Conservation (phyloP, 2,888 invertebrate genomes). For the Synergus laeviventris region DNA sequence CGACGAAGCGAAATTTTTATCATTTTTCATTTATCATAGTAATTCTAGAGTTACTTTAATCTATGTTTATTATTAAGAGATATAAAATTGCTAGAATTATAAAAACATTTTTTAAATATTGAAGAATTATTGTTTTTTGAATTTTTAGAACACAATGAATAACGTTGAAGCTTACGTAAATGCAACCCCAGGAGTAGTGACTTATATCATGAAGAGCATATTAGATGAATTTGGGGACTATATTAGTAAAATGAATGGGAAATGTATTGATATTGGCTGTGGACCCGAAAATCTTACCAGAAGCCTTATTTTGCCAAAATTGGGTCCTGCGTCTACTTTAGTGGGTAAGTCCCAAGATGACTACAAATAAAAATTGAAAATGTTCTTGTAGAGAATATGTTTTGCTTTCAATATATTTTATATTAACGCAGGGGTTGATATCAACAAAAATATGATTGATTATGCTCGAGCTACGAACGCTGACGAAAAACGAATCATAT, state of each 20-base stretch:
- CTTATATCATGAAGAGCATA: background rate
- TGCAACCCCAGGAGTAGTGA: background rate
- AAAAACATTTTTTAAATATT: no score
- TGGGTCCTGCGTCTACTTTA: background rate
- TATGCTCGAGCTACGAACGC: background rate
- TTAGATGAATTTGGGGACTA: conserved; percentile 64
- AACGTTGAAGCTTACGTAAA: background rate
- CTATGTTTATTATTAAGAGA: no score
- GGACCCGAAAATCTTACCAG: conserved; percentile 1
- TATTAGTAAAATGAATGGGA: background rate
- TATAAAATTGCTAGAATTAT: no score
- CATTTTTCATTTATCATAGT: no score
- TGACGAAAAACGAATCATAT: background rate
- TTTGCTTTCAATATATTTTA: background rate
- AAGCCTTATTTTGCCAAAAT: background rate
- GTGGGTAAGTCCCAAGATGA: background rate
- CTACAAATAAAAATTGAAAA: background rate
- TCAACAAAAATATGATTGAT: conserved; percentile 8
- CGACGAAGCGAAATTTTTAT: no score
- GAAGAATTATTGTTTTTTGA: no score
- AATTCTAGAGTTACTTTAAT: no score
- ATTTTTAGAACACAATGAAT: background rate
- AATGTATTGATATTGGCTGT: conserved; percentile 5
- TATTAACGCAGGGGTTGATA: background rate
- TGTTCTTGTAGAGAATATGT: background rate